phyloP scores from a whole-genome alignment of 2,888 invertebrate species.

The Stenchaetothrips biformis region DNA sequence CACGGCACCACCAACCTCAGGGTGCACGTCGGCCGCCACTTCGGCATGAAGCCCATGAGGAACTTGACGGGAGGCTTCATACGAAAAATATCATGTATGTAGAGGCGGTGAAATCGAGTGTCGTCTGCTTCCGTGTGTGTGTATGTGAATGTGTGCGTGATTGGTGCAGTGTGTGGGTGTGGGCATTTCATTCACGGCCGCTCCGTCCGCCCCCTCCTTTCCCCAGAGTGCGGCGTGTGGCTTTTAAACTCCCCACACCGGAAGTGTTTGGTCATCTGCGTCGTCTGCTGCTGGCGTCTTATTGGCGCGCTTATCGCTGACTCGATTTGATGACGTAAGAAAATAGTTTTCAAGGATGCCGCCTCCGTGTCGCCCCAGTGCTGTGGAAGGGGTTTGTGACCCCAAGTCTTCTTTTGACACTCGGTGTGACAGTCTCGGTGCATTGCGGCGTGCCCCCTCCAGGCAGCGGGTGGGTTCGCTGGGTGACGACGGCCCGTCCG shows the following conservation, averaged over 20 bases:
- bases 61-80: constrained; percentile 1
- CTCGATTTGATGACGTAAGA: not conserved
- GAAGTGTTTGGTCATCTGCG: constrained; percentile 16
- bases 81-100: constrained; percentile 9
- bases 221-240: not conserved
- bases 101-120: too few species aligned
- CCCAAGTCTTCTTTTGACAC: not conserved
- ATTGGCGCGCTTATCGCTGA: not conserved
- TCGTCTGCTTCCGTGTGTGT: not conserved
- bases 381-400: not conserved
- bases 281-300: not conserved
- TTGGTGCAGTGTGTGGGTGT: not conserved
- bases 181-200: not conserved
- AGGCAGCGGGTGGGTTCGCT: too few species aligned
- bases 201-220: not conserved
- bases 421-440: not conserved
- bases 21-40: constrained; percentile 37
- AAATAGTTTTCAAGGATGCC: not conserved
- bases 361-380: not conserved
- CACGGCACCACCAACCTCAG: constrained; percentile 38
- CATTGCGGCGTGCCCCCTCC: too few species aligned
- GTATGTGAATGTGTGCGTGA: not conserved
- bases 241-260: constrained; percentile 14
- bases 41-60: constrained; percentile 35
- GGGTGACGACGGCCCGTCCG: too few species aligned